Conservation (phyloP, 2,113 vertebrate genomes). For the Ceyx melanurus region DNA sequence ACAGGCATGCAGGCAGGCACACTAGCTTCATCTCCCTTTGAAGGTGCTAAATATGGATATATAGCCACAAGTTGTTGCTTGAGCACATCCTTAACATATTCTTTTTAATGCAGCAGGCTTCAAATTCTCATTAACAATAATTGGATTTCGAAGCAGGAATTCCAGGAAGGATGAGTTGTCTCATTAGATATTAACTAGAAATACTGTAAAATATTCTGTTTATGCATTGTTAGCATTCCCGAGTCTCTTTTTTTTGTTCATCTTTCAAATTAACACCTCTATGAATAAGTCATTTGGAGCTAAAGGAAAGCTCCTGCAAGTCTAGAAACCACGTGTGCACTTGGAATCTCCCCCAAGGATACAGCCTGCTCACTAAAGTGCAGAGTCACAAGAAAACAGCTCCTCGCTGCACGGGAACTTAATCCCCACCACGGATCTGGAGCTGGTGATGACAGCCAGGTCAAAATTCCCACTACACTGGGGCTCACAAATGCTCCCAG, state of each 20-base stretch:
- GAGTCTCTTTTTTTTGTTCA: not conserved
- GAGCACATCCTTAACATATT: not conserved
- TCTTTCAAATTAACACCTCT: not conserved
- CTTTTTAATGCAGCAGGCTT: slow-evolving; percentile 13
- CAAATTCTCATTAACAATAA: slow-evolving; percentile 52
- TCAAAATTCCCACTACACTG: not conserved
- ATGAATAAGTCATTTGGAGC: slow-evolving; percentile 22
- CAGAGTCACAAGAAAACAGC: not conserved
- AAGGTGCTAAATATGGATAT: slow-evolving; percentile 2
- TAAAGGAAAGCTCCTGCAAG: not conserved
- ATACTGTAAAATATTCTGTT: slow-evolving; percentile 37
- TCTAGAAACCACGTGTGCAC: not conserved
- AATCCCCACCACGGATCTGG: not conserved
- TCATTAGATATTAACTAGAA: slow-evolving; percentile 49
- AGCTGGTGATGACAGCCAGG: not conserved
- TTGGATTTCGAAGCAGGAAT: slow-evolving; percentile 17
- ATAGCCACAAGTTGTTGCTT: not conserved
- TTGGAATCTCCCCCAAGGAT: not conserved
- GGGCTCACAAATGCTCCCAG: not conserved
- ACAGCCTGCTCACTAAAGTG: not conserved
- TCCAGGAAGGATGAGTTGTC: slow-evolving; percentile 7
- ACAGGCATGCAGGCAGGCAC: not conserved
- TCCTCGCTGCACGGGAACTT: not conserved
- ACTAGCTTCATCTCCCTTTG: not conserved
- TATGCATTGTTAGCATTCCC: slow-evolving; percentile 2